Evolutionary conservation across 2,113 vertebrate species (phyloP), one percentile per base, ranked within the genome.

Genomic region (Steatornis caripensis): DNA sequence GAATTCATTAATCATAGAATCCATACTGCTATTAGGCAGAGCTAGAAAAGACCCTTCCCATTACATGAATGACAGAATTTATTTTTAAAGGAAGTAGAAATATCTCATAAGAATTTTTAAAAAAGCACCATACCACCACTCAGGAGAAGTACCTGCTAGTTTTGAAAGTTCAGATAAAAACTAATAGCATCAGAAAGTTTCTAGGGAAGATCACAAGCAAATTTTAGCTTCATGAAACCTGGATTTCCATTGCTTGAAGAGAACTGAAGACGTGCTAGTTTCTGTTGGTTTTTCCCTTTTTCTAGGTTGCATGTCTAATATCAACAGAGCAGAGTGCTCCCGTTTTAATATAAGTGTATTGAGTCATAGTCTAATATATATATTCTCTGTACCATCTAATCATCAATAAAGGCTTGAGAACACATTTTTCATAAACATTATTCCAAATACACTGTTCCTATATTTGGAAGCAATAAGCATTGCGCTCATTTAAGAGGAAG

Each of bases 401-500:
- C 53, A 90, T 46, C 30, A 68, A 43, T 68, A 75, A 70, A 66
- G 15, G 9, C 29, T 77, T 55, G 24, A 72, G n/a, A 87, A 83
- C 24, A 30, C 30, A 64, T 84, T 81, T 90, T 86, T 55, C 16
- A 29, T 45, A 69, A 32, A n/a, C 6, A 1, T 84, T 60, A 70
- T 68, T 95, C 57, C 71, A 83, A 93, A 84, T 30, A 37, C 10
- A 43, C 36, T 32, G 4, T 72, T 79, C 93, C 57, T 84, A 19
- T 78, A 60, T 57, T 83, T 45, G 71, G 78, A 94, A 89, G 34
- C 5, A 70, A 82, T 68, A 86, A 71, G n/a, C 58, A 82, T 57
- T 53, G 57, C 77, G 48, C 34, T 90, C 41, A 60, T 92, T 71
- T 85, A 83, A 90, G 29, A 96, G 81, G 49, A 97, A 95, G 62